These are phyloP conservation scores for Sminthurides bifidus DNA, from an alignment of 1,140 invertebrate species.

Conservation along the genomic window DNA sequence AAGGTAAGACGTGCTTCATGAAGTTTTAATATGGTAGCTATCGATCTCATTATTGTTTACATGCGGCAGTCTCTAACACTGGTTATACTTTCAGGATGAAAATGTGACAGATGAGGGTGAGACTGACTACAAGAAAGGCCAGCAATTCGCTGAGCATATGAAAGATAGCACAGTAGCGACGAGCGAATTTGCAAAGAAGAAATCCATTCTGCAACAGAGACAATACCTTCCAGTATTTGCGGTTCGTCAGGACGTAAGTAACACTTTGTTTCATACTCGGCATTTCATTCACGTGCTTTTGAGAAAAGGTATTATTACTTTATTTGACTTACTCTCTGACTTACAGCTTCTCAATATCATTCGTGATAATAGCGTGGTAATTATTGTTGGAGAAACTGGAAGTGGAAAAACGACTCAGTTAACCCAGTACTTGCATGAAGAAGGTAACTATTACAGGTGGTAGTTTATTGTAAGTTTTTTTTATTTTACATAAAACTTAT, in stretches of 20 bases:
- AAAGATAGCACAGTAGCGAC: constrained; percentile 54
- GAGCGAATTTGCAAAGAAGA: constrained; percentile 81
- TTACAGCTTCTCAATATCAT: constrained; percentile 75
- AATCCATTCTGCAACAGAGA: constrained; percentile 74
- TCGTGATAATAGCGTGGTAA: constrained; percentile 85
- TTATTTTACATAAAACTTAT: constrained; percentile 3
- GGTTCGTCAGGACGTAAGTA: constrained; percentile 65
- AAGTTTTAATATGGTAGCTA: neutral
- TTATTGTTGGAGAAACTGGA: constrained; percentile 97
- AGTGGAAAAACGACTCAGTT: constrained; percentile 98
- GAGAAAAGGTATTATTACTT: too few relatives aligned
- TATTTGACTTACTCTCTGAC: too few relatives aligned
- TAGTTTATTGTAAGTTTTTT: neutral
- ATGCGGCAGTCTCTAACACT: too few relatives aligned
- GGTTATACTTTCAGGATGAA: too few relatives aligned
- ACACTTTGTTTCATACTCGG: neutral
- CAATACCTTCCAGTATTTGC: constrained; percentile 92
- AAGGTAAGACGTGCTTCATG: constrained; percentile 33
- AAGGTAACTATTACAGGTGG: constrained; percentile 45
- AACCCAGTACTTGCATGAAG: constrained; percentile 97
- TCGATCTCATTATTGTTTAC: neutral
- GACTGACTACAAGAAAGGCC: constrained; percentile 68
- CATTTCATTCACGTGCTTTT: too few relatives aligned
- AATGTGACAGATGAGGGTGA: constrained; percentile 48
- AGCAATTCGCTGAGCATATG: constrained; percentile 96